Base-by-base conservation (phyloP, 2,113 vertebrate genomes). In the Hydropotes inermis region DNA sequence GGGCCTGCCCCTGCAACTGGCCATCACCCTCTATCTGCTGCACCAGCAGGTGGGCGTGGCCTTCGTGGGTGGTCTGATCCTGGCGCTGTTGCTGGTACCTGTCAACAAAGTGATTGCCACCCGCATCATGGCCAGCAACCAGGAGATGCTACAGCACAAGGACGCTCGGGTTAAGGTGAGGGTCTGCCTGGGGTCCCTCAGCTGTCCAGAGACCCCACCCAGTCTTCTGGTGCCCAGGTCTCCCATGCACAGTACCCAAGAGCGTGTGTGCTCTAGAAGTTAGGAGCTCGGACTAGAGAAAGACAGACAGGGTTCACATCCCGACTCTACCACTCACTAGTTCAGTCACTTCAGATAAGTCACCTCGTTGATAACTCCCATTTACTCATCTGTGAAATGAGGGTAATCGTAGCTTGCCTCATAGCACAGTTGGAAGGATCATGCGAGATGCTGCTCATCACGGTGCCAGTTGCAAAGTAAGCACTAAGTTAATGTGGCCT, bases 151-250 rank as follows among this genome's bases (percentile, higher is more conserved):
- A 6, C 96, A 93, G 61, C 98, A 99, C 97, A 99, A 99, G 97
- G 99, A 99, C 50, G 89, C 98, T 0, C 99, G 99, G 7, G 99
- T 99, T 8, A 99, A 99, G 99, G 99, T 99, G 97, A 99, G 98
- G 79, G 43, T 28, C 16, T 21, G 52, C 58, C 6, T 15, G 76
- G 30, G 39, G 39, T 82, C 47, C 84, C 47, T 55, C 45, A 52
- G 60, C 45, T 33, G 8, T 74, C 30, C 4, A 3, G 58, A 87
- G 61, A 33, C 25, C 90, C 70, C 47, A 17, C 17, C 78, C 45
- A 45, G 17, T 84, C 47, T 52, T 43, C n/a, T 17, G 33, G 33
- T 33, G 64, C 83, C 52, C 19, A 54, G 64, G 67, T 50, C 21
- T 86, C 36, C 58, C 50, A 15, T 19, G n/a, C 27, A 43, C 13